Evolutionary conservation across 2,888 invertebrate species (phyloP), one percentile per base, ranked within the genome.

Genomic region (Athalia circularis): DNA sequence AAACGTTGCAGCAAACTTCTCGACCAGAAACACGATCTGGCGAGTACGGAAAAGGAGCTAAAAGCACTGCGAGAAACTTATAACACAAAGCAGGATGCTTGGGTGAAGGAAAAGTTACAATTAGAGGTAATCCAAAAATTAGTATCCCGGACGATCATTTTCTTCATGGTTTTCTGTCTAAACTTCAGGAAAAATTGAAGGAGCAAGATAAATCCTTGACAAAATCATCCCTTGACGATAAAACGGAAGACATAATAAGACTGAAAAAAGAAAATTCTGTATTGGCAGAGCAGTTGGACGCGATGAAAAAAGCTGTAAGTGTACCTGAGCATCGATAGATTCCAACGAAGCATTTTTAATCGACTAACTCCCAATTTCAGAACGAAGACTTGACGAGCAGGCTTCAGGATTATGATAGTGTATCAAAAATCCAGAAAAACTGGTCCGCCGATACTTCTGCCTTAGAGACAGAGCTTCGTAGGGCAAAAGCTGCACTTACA

Each of bases 321-420:
- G 77, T 68, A 61, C 62, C 70, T 4, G 59, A 47, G 65, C 50
- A 48, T 3, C 65, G 11, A 15, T 15, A 50, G 15, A n/a, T 57
- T 47, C 9, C 61, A 64, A 64, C 43, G 9, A 54, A 11, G n/a
- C 7, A n/a, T 68, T 29, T 29, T 79, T 76, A 29, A 47, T 29
- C 45, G 15, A 52, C 5, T 29, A 29, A 29, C 52, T 29, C 5
- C 68, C 13, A 48, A 82, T 85, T 85, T 47, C 84, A 95, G 93
- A 94, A 95, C 87, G 97, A 97, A 83, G 97, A 96, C 87, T 90
- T 96, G 3, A 93, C 93, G 82, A 93, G 94, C 84, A 96, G 96
- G 88, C 89, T 97, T 52, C 96, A 96, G 86, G 97, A 97, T 90
- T 97, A 95, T 88, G 95, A 96, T 87, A 95, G 95, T 88, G 95